A percentile compares a stretch with the other conserved stretches of the same genome.
Evolutionary conservation across 2,113 vertebrate species (phyloP).

Genomic region (Sterrhoptilus dennistouni): DNA sequence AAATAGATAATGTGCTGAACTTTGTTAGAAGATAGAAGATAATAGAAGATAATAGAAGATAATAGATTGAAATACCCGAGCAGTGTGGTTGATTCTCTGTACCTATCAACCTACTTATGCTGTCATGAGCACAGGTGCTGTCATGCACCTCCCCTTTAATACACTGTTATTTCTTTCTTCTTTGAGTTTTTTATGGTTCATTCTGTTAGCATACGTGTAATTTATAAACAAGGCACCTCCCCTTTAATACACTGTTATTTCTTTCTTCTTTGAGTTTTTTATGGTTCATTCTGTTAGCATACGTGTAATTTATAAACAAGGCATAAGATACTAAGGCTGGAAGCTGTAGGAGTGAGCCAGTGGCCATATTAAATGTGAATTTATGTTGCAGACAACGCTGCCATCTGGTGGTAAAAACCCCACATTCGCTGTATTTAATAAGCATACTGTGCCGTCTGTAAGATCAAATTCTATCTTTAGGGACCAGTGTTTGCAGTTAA

Average conservation of each 20-base stretch:
- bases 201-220: neutral
- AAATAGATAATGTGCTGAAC: neutral
- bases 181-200: neutral
- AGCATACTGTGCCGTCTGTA: accelerated
- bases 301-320: neutral
- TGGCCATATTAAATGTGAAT: neutral
- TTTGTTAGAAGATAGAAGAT: neutral
- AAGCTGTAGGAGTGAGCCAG: neutral
- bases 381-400: constrained; percentile 47
- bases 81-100: neutral
- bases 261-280: neutral
- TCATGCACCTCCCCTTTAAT: neutral
- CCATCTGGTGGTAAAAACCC: constrained; percentile 69
- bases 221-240: neutral
- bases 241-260: neutral
- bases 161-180: neutral
- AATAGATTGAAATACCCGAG: neutral
- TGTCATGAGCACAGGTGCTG: neutral
- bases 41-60: neutral
- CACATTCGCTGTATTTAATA: neutral
- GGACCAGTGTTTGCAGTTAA: neutral
- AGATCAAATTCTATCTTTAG: neutral
- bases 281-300: neutral
- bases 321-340: neutral
- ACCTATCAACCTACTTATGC: neutral